These are phyloP conservation scores for Sterrhoptilus dennistouni DNA, from an alignment of 2,113 vertebrate species.

Conservation along the genomic window DNA sequence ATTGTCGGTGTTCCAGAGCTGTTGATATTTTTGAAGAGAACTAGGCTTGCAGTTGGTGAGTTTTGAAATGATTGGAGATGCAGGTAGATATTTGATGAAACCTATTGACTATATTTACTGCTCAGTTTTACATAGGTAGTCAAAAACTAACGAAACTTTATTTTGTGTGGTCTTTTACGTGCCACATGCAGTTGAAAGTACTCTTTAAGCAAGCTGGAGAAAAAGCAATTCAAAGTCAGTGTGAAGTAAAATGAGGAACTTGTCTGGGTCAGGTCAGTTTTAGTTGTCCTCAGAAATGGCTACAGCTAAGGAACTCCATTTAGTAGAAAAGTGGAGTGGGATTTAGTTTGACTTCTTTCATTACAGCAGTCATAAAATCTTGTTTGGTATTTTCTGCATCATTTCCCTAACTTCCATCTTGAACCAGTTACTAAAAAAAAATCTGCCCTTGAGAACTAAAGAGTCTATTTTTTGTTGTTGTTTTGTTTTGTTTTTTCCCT, in stretches of 20 bases:
- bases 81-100: not conserved
- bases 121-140: not conserved
- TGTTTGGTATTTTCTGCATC: not conserved
- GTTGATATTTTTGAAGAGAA: not conserved
- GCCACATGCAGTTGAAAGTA: not conserved
- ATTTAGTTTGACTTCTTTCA: not conserved
- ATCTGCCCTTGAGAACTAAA: not conserved
- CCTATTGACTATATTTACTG: not conserved
- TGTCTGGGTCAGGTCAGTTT: not conserved
- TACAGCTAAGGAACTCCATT: not conserved
- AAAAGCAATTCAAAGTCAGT: not conserved
- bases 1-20: not conserved
- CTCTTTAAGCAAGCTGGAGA: not conserved
- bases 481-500: not conserved
- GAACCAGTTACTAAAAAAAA: not conserved
- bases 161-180: not conserved
- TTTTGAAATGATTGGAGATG: not conserved
- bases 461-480: not conserved
- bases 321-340: not conserved
- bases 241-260: conserved; percentile 24
- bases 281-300: not conserved
- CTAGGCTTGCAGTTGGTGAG: not conserved
- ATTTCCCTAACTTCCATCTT: not conserved
- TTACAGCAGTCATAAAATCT: not conserved
- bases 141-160: not conserved